Evolutionary conservation across 1,140 invertebrate genomes (phyloP).

Genomic region (Bursaphelenchus mucronatus): DNA sequence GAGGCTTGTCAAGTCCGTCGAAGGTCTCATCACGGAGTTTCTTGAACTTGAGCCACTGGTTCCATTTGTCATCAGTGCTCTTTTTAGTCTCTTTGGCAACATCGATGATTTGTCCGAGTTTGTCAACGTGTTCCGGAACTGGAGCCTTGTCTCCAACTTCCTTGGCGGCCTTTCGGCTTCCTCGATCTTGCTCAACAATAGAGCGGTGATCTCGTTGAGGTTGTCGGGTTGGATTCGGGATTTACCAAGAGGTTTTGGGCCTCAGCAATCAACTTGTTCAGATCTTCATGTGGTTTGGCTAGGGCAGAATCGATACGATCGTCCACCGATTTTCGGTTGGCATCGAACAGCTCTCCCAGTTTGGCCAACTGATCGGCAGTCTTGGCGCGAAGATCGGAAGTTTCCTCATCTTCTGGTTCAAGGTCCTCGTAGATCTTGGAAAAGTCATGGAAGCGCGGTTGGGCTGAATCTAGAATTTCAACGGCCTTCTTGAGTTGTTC

Average conservation of each 20-base stretch:
- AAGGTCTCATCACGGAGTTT: background rate
- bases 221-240: constrained; percentile 1
- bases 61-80: background rate
- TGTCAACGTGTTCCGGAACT: background rate
- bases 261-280: background rate
- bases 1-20: constrained; percentile 7
- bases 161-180: no score
- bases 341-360: constrained; percentile 1
- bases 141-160: no score
- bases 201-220: background rate
- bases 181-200: no score
- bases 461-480: background rate
- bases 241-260: background rate
- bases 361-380: constrained; percentile 17
- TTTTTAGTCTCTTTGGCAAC: background rate
- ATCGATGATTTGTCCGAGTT: constrained; percentile 1
- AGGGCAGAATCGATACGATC: background rate
- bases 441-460: background rate
- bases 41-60: constrained; percentile 9
- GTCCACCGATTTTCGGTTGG: background rate
- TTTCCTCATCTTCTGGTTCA: constrained; percentile 2
- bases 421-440: constrained; percentile 1
- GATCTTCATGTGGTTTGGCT: constrained; percentile 1
- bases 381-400: background rate
- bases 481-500: constrained; percentile 3